phyloP scores from a whole-genome alignment of 1,140 invertebrate species.

The Sesamia nonagrioides region DNA sequence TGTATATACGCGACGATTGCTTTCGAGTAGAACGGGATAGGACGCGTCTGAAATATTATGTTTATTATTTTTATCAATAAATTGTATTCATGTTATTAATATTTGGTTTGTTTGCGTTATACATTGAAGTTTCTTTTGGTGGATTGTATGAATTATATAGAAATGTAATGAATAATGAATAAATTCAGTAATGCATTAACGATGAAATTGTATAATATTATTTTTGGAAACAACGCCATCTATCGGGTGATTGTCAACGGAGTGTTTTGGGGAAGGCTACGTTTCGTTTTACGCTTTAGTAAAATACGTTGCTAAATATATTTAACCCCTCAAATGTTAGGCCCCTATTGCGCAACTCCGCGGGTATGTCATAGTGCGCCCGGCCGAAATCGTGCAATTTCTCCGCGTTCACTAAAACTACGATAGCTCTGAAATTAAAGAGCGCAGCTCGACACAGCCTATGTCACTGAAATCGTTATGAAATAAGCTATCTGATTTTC shows the following conservation, averaged over 20 bases:
- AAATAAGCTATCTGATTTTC: too few relatives aligned
- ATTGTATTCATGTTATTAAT: conserved; percentile 38
- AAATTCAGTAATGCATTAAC: conserved; percentile 25
- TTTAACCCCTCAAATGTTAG: too few relatives aligned
- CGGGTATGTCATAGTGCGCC: too few relatives aligned
- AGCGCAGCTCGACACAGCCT: too few relatives aligned
- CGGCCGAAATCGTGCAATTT: too few relatives aligned
- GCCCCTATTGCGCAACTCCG: too few relatives aligned
- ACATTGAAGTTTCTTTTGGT: conserved; percentile 47
- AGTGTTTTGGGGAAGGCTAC: conserved; percentile 53
- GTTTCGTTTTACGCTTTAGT: conserved; percentile 76
- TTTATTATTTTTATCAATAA: neutral
- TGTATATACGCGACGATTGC: too few relatives aligned
- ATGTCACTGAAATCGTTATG: too few relatives aligned
- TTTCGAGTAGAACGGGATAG: too few relatives aligned
- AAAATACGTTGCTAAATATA: conserved; percentile 75
- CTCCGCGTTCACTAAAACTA: too few relatives aligned
- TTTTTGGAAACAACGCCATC: conserved; percentile 34
- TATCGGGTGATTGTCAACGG: conserved; percentile 39
- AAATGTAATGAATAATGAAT: conserved; percentile 22
- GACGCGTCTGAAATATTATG: neutral
- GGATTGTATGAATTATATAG: conserved; percentile 51
- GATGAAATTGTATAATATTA: conserved; percentile 43
- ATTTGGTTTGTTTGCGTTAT: conserved; percentile 48
- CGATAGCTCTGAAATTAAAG: too few relatives aligned